Base-by-base conservation (phyloP, 2,888 invertebrate species). In the Coleophora deauratella region DNA sequence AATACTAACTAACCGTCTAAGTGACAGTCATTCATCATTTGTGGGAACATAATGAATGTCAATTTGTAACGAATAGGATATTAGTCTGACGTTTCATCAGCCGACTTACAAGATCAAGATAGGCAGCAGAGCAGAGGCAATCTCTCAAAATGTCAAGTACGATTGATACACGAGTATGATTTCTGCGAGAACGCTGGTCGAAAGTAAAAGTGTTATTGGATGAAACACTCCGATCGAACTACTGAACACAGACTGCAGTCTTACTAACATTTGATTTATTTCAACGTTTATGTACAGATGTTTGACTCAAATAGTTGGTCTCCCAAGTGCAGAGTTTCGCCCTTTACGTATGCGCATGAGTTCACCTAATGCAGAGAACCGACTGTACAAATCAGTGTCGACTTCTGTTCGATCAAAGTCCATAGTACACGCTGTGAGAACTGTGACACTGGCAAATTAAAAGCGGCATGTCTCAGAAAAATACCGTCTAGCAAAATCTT, bases 131-230 rank as follows among this genome's bases (percentile, higher is more conserved):
- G n/a, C n/a, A n/a, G n/a, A n/a, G 55, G 43, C 52, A 40, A 30
- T 35, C 40, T 44, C 48, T 38, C 41, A 45, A 73, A 75, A 77
- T 75, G 72, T 73, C 75, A 75, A 75, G 72, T 60, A 63, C 69
- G 57, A 56, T 51, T 60, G 49, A 52, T 51, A 51, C 71, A 72
- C 72, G 68, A 62, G 54, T 57, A 44, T 43, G 43, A 52, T 46
- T 34, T 21, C 21, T 21, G 21, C 6, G 21, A 4, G 21, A 21
- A 21, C 6, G 21, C 3, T 21, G 6, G 21, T 4, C 21, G 21
- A 21, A 21, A 21, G 21, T 21, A 21, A 21, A 21, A 21, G 21
- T 21, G 3, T 21, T 21, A 6, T 21, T 21, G 21, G 3, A 21
- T 4, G 21, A 21, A 21, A 43, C 47, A 51, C 42, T 41, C 9